Evolutionary conservation across 2,888 invertebrate genomes (phyloP), one percentile per base, ranked within the genome.

Genomic region (Coenonympha glycerion): DNA sequence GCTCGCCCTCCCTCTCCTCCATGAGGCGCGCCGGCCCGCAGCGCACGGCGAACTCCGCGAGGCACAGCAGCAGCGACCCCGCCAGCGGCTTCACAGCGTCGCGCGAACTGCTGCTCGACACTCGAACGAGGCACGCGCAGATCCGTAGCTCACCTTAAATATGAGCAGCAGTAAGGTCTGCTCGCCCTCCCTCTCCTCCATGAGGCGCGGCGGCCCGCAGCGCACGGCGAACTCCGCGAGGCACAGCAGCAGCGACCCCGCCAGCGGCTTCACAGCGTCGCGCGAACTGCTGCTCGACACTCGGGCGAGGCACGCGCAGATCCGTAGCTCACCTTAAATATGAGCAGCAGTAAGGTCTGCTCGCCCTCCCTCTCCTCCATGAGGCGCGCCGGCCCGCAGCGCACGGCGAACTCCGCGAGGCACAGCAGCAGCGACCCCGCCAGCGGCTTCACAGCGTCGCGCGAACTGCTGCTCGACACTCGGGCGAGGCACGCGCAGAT

Each of bases 181-280:
- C 1, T 74, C 76, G 0, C 72, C 76, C 15, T 88, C 89, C 21
- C 82, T 87, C 51, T 88, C 82, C 31, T 89, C 83, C 69, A 93
- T 76, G 58, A 94, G 84, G 44, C 90, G 81, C n/a, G 77, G 67
- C 0, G 91, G 90, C 0, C 93, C 93, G 62, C 97, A 90, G 41
- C 92, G 90, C 90, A 98, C 96, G 47, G 96, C 96, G 92, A 97
- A 97, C 80, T 98, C 97, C 0, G 96, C 96, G 54, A 98, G 87
- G 71, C 96, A 95, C 49, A 97, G 90, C 65, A 98, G 89, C 62
- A 97, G 87, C 0, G 96, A 93, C 22, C 94, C 92, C 9, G 94
- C 90, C 47, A 96, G 79, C 52, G 94, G 90, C 65, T 92, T 92
- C 48, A 80, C 83, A 0, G 78, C 62, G 62, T 92, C 92, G 31